Base-by-base conservation (phyloP, 2,113 vertebrate genomes). In the Oreochromis tanganicae region DNA sequence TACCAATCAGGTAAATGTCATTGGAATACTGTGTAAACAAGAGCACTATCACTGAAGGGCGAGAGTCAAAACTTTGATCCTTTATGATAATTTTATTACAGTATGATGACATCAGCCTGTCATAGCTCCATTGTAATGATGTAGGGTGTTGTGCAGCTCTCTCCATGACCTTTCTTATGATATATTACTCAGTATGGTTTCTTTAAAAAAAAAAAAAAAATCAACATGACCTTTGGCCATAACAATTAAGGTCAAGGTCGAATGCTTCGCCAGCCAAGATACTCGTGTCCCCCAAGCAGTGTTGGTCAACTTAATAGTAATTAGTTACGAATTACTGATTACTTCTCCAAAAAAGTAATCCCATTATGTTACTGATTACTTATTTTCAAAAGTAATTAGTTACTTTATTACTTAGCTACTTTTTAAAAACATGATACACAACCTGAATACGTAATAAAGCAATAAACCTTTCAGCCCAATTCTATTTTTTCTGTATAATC, bases 1-100 rank as follows among this genome's bases (percentile, higher is more conserved):
- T 36, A 36, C 32, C 61, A 36, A 0, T 36, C 4, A 66, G 17
- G 17, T 66, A 5, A 66, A 66, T 36, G 10, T n/a, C 0, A 66
- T 7, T 66, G 61, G 17, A 66, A 36, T 36, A 66, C 4, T 7
- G 61, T 0, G 61, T 66, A 36, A 66, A n/a, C 17, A 36, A 12
- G 61, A 66, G 32, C 32, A n/a, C 17, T 66, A 36, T 66, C 61
- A 36, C 61, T 66, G 32, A 36, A 63, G 9, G 57, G 32, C 10
- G 6, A 66, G 0, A 66, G 17, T 66, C 61, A 66, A 66, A 38
- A 38, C 6, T 66, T 66, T n/a, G 61, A 0, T n/a, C 16, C 1
- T 19, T 38, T n/a, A 38, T 66, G 29, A 66, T 66, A 0, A 66
- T 66, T 66, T 66, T 66, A 66, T 13, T 66, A 38, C 10, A 66